Percentiles rank a stretch among this genome's conserved stretches.
Conservation (phyloP, 2,888 invertebrate genomes). For the Coelogynopora nodosa region DNA sequence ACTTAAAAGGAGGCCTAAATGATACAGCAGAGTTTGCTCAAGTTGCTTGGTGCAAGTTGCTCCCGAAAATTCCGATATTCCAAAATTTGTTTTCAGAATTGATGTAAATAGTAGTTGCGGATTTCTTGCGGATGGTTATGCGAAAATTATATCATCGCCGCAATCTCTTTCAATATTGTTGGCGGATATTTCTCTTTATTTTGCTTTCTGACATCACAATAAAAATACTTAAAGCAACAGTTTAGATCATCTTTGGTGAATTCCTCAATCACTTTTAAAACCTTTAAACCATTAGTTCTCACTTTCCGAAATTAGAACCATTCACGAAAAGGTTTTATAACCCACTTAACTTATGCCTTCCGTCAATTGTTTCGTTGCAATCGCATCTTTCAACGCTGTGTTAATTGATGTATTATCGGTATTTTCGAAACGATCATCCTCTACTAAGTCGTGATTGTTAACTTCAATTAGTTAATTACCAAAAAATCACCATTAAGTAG, state of each 20-base stretch:
- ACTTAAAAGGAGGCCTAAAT: not conserved
- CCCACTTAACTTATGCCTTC: not conserved
- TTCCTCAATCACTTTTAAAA: not conserved
- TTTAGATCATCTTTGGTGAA: not conserved
- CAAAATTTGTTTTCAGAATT: not conserved
- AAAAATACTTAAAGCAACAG: not conserved
- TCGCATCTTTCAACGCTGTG: not conserved
- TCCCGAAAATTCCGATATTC: not conserved
- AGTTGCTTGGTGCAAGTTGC: not conserved
- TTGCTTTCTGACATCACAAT: not conserved
- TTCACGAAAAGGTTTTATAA: not conserved
- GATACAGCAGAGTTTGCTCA: not conserved
- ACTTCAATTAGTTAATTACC: not conserved
- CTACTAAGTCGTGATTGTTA: not conserved
- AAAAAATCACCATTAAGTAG: no score
- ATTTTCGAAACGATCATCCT: not conserved
- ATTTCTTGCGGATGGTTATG: not conserved
- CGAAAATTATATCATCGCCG: not conserved
- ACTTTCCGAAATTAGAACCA: not conserved
- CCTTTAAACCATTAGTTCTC: not conserved
- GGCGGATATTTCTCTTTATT: constrained; percentile 14
- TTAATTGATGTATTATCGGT: not conserved
- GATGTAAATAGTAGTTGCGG: not conserved
- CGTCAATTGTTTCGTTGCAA: not conserved
- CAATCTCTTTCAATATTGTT: not conserved